Conservation (phyloP, 2,113 vertebrate genomes). For the Amblyornis subalaris region DNA sequence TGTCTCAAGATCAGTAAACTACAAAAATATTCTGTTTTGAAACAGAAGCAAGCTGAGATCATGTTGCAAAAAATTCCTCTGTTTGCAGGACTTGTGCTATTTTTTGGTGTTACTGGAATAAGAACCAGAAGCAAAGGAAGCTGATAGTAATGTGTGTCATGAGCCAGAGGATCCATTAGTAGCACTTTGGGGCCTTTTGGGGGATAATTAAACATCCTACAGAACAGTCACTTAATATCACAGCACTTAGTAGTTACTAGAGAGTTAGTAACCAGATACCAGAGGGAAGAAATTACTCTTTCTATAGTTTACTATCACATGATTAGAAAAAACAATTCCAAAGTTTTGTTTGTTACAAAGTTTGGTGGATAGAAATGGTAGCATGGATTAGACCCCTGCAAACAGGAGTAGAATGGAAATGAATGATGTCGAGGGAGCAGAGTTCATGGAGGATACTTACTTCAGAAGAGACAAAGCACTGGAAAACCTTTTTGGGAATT, state of each 20-base stretch:
- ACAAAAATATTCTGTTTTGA: neutral
- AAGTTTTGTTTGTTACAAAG: neutral
- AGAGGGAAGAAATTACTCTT: neutral
- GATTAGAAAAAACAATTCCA: neutral
- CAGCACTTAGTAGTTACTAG: neutral
- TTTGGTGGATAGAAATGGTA: neutral
- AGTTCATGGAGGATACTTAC: neutral
- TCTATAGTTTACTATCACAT: neutral
- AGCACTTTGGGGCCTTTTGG: slow-evolving; percentile 6
- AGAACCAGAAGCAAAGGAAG: neutral
- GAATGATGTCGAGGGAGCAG: neutral
- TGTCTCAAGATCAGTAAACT: neutral
- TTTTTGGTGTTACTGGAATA: neutral
- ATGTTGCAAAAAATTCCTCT: neutral
- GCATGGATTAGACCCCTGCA: neutral
- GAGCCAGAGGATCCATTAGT: slow-evolving; percentile 40
- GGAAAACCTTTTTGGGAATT: neutral
- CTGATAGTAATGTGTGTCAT: neutral
- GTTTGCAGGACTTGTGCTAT: neutral
- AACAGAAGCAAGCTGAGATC: neutral
- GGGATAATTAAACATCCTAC: slow-evolving; percentile 34
- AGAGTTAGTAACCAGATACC: neutral
- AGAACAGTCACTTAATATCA: slow-evolving; percentile 21
- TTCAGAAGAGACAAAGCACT: neutral
- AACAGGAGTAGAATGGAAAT: neutral